A percentile compares a stretch with the other conserved stretches of the same genome.
These are phyloP conservation scores for Arrhamphus sclerolepis DNA, from an alignment of 2,797 vertebrate genomes.

Conservation along the genomic window DNA sequence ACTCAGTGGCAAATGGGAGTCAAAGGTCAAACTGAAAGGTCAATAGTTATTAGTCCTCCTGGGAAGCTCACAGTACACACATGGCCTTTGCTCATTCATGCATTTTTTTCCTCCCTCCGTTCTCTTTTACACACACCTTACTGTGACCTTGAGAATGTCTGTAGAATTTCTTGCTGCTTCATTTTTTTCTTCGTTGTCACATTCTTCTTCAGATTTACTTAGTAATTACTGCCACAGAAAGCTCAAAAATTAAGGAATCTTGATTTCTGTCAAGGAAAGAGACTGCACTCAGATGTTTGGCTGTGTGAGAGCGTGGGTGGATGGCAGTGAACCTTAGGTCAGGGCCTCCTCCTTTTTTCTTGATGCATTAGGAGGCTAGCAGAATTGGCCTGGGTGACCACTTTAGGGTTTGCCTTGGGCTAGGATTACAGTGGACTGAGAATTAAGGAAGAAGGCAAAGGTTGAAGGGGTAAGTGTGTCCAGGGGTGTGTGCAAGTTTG, in stretches of 20 bases:
- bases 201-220: conserved; percentile 34
- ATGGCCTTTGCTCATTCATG: conserved; percentile 63
- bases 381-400: conserved; percentile 56
- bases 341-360: conserved; percentile 53
- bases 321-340: conserved; percentile 56
- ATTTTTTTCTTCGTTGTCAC: conserved; percentile 23
- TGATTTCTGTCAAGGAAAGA: conserved; percentile 40
- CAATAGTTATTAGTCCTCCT: conserved; percentile 71
- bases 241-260: conserved; percentile 51
- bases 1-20: conserved; percentile 53
- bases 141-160: conserved; percentile 66
- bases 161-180: conserved; percentile 35
- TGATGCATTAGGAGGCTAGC: conserved; percentile 47
- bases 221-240: conserved; percentile 57
- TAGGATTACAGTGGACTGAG: conserved; percentile 53
- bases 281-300: conserved; percentile 37
- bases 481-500: conserved; percentile 3
- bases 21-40: conserved; percentile 70
- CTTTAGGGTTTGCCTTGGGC: conserved; percentile 50
- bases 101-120: conserved; percentile 24
- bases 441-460: conserved; percentile 57
- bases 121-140: conserved; percentile 27
- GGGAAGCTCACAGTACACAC: conserved; percentile 59
- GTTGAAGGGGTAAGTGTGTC: conserved; percentile 48
- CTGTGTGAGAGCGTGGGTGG: conserved; percentile 41